phyloP scores from a whole-genome alignment of 2,888 invertebrate genomes.

The Caenorhabditis zanzibari region DNA sequence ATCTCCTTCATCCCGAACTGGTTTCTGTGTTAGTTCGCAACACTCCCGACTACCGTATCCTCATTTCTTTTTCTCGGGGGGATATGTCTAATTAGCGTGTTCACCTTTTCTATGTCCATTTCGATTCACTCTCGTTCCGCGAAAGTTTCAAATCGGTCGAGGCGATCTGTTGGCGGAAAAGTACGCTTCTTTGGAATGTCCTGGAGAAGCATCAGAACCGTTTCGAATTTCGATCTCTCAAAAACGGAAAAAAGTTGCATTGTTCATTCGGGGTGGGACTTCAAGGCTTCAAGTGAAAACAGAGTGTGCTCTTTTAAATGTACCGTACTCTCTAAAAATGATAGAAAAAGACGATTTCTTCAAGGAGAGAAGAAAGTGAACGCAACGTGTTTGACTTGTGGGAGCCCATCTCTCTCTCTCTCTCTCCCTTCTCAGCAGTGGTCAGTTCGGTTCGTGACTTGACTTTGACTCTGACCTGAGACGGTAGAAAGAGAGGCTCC shows the following conservation, averaged over 20 bases:
- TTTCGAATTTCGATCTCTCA: slow-evolving; percentile 48
- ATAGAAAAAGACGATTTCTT: slow-evolving; percentile 31
- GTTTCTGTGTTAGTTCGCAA: slow-evolving; percentile 52
- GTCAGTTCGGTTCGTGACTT: slow-evolving; percentile 60
- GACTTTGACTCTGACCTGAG: slow-evolving; percentile 58
- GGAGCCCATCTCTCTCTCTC: slow-evolving; percentile 37
- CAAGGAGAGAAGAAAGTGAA: slow-evolving; percentile 34
- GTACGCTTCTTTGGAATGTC: slow-evolving; percentile 39
- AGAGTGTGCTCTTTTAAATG: slow-evolving; percentile 23
- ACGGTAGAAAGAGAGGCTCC: slow-evolving; percentile 38
- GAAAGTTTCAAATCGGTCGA: slow-evolving; percentile 59
- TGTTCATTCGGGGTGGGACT: slow-evolving; percentile 43
- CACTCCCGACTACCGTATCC: slow-evolving; percentile 62
- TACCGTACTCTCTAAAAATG: slow-evolving; percentile 60
- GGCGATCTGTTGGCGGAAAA: slow-evolving; percentile 39
- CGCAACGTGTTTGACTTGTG: slow-evolving; percentile 62
- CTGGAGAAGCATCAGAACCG: slow-evolving; percentile 27
- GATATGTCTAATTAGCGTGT: slow-evolving; percentile 61
- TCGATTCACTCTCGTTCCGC: slow-evolving; percentile 59
- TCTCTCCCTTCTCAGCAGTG: slow-evolving; percentile 15
- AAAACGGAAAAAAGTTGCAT: slow-evolving; percentile 49
- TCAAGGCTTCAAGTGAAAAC: slow-evolving; percentile 6
- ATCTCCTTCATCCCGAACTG: slow-evolving; percentile 41
- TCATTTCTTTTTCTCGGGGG: slow-evolving; percentile 33
- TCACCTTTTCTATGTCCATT: slow-evolving; percentile 52